Base-by-base conservation (phyloP, 2,113 vertebrate species). In the Charadrius vociferus region DNA sequence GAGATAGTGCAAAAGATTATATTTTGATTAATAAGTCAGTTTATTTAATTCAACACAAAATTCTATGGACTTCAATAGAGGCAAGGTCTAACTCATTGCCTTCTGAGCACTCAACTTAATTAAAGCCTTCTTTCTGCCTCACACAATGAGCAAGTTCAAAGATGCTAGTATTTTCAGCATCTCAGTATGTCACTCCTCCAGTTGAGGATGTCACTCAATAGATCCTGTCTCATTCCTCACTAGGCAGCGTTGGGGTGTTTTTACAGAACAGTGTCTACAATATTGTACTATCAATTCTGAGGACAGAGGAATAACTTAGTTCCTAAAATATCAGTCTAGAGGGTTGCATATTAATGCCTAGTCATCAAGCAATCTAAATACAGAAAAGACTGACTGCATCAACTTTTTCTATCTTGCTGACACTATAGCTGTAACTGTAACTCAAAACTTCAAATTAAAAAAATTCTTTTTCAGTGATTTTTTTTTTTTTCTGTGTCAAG, bases 1-100 rank as follows among this genome's bases (percentile, higher is more conserved):
- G 5, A 1, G 15, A 58, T 22, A 70, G 3, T 22, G 3, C 6
- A 93, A 66, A 83, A 47, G n/a, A 7, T 1, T 0, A 6, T 3
- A 20, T 37, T 90, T 81, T 78, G 1, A 1, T 52, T 87, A 73
- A 68, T 23, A 71, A 36, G 5, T 75, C 7, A 13, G 7, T 56
- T 81, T 53, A n/a, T 63, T 88, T 41, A 34, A 34, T 74, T 43
- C n/a, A 50, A 21, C 12, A 52, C 21, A 47, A 50, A 49, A 81
- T 67, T 86, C 49, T 56, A 26, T 13, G 12, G 12, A 27, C 2
- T 86, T 67, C 47, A 79, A 6, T 21, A 74, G 3, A 3, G 15
- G 7, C 9, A 81, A 47, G 4, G 26, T 63, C 9, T 91, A 70
- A 47, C 24, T 58, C 24, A 50, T 39, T 85, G 20, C 6, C 11